A percentile compares a stretch with the other conserved stretches of the same genome.
phyloP scores from a whole-genome alignment of 2,113 vertebrate genomes.

The Oreochromis spilurus region DNA sequence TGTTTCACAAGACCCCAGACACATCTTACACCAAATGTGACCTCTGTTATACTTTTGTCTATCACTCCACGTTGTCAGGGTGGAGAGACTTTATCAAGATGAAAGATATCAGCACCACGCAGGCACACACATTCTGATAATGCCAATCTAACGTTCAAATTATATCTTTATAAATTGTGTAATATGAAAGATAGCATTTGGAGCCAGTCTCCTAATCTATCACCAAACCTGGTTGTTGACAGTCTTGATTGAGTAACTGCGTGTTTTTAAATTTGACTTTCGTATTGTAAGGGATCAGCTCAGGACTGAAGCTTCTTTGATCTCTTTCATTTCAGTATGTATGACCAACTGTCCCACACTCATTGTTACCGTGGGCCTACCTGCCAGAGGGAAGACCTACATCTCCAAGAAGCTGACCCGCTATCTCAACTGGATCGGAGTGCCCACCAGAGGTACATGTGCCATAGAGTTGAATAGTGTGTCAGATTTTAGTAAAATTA shows the following conservation, averaged over 20 bases:
- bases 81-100: background rate
- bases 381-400: slow-evolving; percentile 95
- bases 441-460: slow-evolving; percentile 86
- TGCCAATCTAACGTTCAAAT: background rate
- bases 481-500: background rate
- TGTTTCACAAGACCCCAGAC: background rate
- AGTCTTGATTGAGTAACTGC: background rate
- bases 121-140: background rate
- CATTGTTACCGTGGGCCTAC: slow-evolving; percentile 96
- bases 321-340: slow-evolving; percentile 78
- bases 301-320: background rate
- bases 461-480: background rate
- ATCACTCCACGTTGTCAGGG: background rate
- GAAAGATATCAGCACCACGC: background rate
- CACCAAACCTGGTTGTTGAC: background rate
- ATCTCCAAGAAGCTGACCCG: slow-evolving; percentile 98
- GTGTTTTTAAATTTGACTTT: background rate
- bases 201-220: background rate
- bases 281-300: background rate
- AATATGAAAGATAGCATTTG: background rate
- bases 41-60: background rate
- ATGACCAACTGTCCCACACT: slow-evolving; percentile 98
- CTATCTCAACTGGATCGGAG: slow-evolving; percentile 98
- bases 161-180: background rate
- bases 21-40: background rate